phyloP scores from a whole-genome alignment of 2,888 invertebrate species.

The Globia sparganii region DNA sequence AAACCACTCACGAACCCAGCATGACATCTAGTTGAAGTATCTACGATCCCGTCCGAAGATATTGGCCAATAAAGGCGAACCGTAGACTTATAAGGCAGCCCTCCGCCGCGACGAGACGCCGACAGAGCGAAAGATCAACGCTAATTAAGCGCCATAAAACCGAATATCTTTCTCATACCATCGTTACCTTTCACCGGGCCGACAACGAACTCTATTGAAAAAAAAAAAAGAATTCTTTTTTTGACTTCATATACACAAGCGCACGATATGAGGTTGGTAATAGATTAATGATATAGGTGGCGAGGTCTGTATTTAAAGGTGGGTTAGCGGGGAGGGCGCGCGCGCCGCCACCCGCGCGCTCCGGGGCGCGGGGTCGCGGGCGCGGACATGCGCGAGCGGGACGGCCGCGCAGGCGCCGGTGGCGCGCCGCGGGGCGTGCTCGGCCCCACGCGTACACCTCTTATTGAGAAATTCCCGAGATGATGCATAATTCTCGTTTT shows the following conservation, averaged over 20 bases:
- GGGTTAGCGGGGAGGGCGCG: slow-evolving; percentile 72
- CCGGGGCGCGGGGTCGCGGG: slow-evolving; percentile 50
- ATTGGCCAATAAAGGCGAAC: slow-evolving; percentile 82
- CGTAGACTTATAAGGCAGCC: slow-evolving; percentile 79
- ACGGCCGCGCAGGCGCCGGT: slow-evolving; percentile 70
- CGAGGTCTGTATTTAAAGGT: slow-evolving; percentile 84
- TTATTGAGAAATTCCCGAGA: slow-evolving; percentile 90
- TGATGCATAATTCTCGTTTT: slow-evolving; percentile 88
- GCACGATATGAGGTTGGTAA: slow-evolving; percentile 83
- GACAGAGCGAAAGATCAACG: slow-evolving; percentile 84
- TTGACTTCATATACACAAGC: slow-evolving; percentile 80
- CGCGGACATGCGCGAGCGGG: slow-evolving; percentile 76
- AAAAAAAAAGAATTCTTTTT: slow-evolving; percentile 60
- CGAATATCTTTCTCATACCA: slow-evolving; percentile 84
- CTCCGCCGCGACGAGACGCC: slow-evolving; percentile 75
- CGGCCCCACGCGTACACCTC: slow-evolving; percentile 87
- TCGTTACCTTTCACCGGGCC: slow-evolving; percentile 85
- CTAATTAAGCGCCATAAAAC: slow-evolving; percentile 89
- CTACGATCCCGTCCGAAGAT: slow-evolving; percentile 79
- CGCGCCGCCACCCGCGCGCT: slow-evolving; percentile 73
- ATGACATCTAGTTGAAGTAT: slow-evolving; percentile 82
- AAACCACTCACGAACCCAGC: slow-evolving; percentile 71
- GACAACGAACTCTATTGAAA: slow-evolving; percentile 79
- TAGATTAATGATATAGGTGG: slow-evolving; percentile 89
- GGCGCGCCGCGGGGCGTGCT: slow-evolving; percentile 70